Evolutionary conservation across 2,888 invertebrate genomes (phyloP).

Genomic region (Aphidius colemani): DNA sequence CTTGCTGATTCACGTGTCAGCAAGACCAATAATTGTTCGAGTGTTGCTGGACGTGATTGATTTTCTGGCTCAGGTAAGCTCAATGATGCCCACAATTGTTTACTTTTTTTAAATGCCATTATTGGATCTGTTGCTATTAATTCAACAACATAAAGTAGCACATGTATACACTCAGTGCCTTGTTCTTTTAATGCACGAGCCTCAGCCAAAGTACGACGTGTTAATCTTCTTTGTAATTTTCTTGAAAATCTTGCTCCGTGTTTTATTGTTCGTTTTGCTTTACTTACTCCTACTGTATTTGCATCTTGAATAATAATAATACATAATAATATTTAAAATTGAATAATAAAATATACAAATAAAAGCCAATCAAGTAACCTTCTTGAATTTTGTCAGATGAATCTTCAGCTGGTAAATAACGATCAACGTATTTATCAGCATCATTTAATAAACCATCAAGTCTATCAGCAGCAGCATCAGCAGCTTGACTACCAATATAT

Average conservation of each 20-base stretch:
- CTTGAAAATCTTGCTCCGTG: slow-evolving; percentile 78
- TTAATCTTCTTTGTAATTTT: slow-evolving; percentile 77
- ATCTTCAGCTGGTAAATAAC: slow-evolving; percentile 72
- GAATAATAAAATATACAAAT: neutral
- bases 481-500: slow-evolving; percentile 76
- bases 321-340: neutral
- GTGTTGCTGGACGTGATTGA: slow-evolving; percentile 77
- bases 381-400: slow-evolving; percentile 67
- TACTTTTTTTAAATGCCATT: slow-evolving; percentile 74
- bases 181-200: slow-evolving; percentile 81
- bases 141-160: slow-evolving; percentile 77
- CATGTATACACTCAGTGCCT: slow-evolving; percentile 74
- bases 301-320: slow-evolving; percentile 40
- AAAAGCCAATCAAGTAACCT: slow-evolving; percentile 58
- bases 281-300: slow-evolving; percentile 58
- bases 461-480: slow-evolving; percentile 74
- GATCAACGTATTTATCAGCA: slow-evolving; percentile 83
- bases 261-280: slow-evolving; percentile 76
- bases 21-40: slow-evolving; percentile 78
- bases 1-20: slow-evolving; percentile 79
- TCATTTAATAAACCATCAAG: slow-evolving; percentile 76
- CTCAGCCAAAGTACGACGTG: slow-evolving; percentile 77
- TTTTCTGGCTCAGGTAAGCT: slow-evolving; percentile 84
- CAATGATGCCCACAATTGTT: slow-evolving; percentile 72
- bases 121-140: slow-evolving; percentile 82